A percentile compares a stretch with the other conserved stretches of the same genome.
Conservation (phyloP, 2,797 vertebrate genomes). For the Dendrocincla fuliginosa region DNA sequence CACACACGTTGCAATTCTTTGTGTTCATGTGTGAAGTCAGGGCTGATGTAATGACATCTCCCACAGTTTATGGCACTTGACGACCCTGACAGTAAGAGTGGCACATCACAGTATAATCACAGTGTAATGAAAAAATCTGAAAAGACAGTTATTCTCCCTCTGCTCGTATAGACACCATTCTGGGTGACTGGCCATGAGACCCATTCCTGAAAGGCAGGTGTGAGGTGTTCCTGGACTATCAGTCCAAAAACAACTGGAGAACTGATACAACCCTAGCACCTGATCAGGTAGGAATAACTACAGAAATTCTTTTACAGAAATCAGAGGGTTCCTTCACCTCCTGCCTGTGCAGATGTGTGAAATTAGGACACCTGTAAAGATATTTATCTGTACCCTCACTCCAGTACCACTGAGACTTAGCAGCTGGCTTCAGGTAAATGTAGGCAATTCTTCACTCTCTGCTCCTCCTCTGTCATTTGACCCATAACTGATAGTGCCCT, state of each 20-base stretch:
- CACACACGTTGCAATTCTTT: background rate
- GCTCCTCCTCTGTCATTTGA: background rate
- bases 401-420: background rate
- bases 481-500: background rate
- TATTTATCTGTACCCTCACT: background rate
- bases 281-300: background rate
- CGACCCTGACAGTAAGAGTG: background rate
- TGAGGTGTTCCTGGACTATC: background rate
- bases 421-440: background rate
- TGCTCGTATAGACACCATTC: background rate
- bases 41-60: background rate
- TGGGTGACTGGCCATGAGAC: background rate
- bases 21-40: background rate
- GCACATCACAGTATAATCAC: fast-evolving
- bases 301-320: background rate
- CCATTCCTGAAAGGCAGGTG: background rate
- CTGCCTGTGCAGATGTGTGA: background rate
- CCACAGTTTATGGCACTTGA: background rate
- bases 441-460: background rate
- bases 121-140: background rate
- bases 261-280: background rate
- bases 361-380: background rate
- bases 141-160: background rate
- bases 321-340: background rate
- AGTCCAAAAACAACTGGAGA: background rate